Evolutionary conservation across 2,888 invertebrate genomes (phyloP), one percentile per base, ranked within the genome.

Genomic region (Epinotia nisella): DNA sequence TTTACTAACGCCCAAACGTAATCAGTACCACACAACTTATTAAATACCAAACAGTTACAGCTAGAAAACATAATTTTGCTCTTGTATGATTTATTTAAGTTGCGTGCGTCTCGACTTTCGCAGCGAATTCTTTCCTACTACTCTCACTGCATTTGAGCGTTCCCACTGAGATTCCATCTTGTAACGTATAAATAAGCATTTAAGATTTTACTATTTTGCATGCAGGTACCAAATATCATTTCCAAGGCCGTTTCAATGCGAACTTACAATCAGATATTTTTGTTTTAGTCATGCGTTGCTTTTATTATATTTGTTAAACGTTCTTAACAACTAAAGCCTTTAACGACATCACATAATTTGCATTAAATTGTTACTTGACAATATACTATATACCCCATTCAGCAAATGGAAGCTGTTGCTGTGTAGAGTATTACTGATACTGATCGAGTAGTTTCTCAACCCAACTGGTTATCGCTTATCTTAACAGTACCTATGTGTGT

Each of bases 1-100:
- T 35, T 1, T 35, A 9, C 9, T 35, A 35, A 35, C 35, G 35
- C 35, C 35, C 35, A 9, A 35, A 49, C n/a, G 49, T 49, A 7
- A 5, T 49, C 11, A 41, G 3, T 13, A 11, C 41, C 2, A 41
- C 2, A 11, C 11, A 39, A 9, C 41, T 41, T 13, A 13, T 41
- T 13, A 41, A 3, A n/a, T n/a, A n/a, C n/a, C 11, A 41, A 4
- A 4, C 45, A 45, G 15, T 45, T 15, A n/a, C 13, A 13, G 59
- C n/a, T 17, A 74, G 74, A 75, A 74, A 77, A 75, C 77, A 78
- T 81, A 77, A 78, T 76, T 77, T 78, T 78, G 76, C 77, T 83
- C 49, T 65, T n/a, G 51, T 24, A 53, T 45, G 15, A 24, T 17
- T 64, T 19, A 35, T 24, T 29, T 49, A 21, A 49, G 56, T 78